phyloP scores from a whole-genome alignment of 2,113 vertebrate genomes.

The Cephalopholis sonnerati region DNA sequence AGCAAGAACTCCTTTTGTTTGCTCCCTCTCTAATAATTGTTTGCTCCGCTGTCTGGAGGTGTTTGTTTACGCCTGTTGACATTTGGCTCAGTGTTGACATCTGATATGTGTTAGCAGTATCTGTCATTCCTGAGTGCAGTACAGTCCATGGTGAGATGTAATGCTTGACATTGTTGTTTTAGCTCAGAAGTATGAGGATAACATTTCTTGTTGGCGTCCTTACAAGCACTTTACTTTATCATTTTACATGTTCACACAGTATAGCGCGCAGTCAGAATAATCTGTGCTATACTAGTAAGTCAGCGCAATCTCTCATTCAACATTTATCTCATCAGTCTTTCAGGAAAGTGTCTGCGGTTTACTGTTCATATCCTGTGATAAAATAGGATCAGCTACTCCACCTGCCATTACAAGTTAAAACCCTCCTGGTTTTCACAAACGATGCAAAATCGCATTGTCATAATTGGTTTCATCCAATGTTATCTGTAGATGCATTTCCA shows the following conservation, averaged over 20 bases:
- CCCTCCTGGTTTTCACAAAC: too few relatives aligned
- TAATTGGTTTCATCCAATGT: too few relatives aligned
- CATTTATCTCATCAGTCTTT: not conserved
- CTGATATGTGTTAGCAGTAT: slow-evolving; percentile 27
- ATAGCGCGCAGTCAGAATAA: not conserved
- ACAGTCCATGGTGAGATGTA: slow-evolving; percentile 7
- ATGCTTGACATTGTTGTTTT: slow-evolving; percentile 25
- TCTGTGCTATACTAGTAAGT: not conserved
- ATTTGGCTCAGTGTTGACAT: slow-evolving; percentile 49
- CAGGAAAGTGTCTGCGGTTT: not conserved
- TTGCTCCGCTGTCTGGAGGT: slow-evolving; percentile 59
- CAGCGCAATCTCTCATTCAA: not conserved
- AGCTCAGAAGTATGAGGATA: slow-evolving; percentile 2
- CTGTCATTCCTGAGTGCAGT: slow-evolving; percentile 13
- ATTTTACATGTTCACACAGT: slow-evolving; percentile 10
- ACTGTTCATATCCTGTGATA: not conserved
- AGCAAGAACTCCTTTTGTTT: slow-evolving; percentile 30
- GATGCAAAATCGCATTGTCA: too few relatives aligned
- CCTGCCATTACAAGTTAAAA: not conserved
- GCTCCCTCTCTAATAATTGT: slow-evolving; percentile 56
- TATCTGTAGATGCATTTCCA: too few relatives aligned
- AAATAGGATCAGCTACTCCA: not conserved
- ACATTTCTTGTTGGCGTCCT: not conserved
- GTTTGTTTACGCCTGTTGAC: slow-evolving; percentile 57
- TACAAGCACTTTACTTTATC: not conserved